phyloP scores from a whole-genome alignment of 2,797 vertebrate species.

The Poeciliopsis paucimaculata region DNA sequence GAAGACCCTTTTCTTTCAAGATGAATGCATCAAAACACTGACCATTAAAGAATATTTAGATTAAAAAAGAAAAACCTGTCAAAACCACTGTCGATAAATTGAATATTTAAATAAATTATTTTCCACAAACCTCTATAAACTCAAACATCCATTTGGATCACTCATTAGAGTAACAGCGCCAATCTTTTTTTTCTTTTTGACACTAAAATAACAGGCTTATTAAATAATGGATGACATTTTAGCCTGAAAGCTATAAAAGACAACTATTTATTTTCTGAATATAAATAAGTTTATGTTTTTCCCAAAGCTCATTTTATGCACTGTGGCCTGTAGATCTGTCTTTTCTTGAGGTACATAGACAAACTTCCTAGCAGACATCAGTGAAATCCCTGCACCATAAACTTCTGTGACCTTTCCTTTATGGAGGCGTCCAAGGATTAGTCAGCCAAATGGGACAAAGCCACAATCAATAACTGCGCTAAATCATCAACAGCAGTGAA shows the following conservation, averaged over 20 bases:
- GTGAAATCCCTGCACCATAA: conserved; percentile 30
- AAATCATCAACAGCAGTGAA: conserved; percentile 50
- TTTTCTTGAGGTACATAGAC: neutral
- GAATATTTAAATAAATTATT: neutral
- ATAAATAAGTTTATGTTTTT: neutral
- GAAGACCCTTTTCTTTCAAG: neutral
- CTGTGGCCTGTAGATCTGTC: neutral
- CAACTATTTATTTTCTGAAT: neutral
- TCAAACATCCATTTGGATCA: conserved; percentile 24
- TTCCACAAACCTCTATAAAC: neutral
- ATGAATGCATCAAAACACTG: neutral
- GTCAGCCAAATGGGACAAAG: conserved; percentile 56
- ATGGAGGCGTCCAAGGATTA: conserved; percentile 57
- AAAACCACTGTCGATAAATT: neutral
- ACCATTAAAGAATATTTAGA: neutral
- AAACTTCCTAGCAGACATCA: conserved; percentile 22
- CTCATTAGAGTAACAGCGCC: conserved; percentile 1
- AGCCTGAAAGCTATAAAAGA: conserved; percentile 13
- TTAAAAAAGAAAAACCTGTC: neutral
- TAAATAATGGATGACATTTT: conserved; percentile 39
- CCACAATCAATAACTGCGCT: conserved; percentile 62
- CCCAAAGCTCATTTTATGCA: neutral
- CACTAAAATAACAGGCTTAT: conserved; percentile 1
- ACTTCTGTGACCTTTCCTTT: conserved; percentile 55
- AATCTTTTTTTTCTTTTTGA: conserved; percentile 1